These are phyloP conservation scores for Oopsacas minuta DNA, from an alignment of 37 sponge, comb jelly and placozoan genomes.

Conservation along the genomic window DNA sequence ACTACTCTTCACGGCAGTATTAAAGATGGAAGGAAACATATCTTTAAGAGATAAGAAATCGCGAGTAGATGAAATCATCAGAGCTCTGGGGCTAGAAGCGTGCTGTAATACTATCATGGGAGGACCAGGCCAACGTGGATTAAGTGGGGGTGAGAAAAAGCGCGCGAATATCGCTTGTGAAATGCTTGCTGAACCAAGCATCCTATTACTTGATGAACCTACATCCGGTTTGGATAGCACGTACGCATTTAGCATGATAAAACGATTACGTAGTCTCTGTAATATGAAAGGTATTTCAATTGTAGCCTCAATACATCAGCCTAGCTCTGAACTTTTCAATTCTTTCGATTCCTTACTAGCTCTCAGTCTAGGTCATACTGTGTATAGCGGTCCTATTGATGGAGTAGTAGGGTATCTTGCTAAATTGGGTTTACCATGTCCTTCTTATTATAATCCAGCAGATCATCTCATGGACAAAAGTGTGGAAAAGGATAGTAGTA, in stretches of 20 bases:
- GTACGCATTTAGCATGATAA: slow-evolving; percentile 43
- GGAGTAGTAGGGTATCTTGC: slow-evolving; percentile 33
- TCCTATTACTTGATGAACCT: slow-evolving; percentile 71
- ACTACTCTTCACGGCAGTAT: slow-evolving; percentile 28
- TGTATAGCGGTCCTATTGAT: slow-evolving; percentile 47
- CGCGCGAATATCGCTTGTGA: slow-evolving; percentile 74
- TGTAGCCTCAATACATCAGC: slow-evolving; percentile 66
- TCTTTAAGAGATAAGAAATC: slow-evolving; percentile 30
- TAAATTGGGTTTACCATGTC: slow-evolving; percentile 41
- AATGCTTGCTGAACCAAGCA: slow-evolving; percentile 50
- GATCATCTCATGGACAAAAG: slow-evolving; percentile 26
- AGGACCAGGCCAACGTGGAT: slow-evolving; percentile 29
- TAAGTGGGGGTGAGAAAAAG: slow-evolving; percentile 82
- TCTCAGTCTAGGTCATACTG: slow-evolving; percentile 25
- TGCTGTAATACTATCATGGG: slow-evolving; percentile 47
- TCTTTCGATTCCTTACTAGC: slow-evolving; percentile 50
- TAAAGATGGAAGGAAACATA: slow-evolving; percentile 8
- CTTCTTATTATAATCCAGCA: slow-evolving; percentile 71
- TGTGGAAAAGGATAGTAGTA: background rate
- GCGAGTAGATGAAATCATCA: slow-evolving; percentile 32
- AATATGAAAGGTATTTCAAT: slow-evolving; percentile 30
- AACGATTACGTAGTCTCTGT: slow-evolving; percentile 35
- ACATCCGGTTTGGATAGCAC: slow-evolving; percentile 79
- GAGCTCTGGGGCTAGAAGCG: slow-evolving; percentile 34
- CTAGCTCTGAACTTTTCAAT: slow-evolving; percentile 61